Conservation (phyloP, 2,113 vertebrate species). For the Laticauda laticaudata region DNA sequence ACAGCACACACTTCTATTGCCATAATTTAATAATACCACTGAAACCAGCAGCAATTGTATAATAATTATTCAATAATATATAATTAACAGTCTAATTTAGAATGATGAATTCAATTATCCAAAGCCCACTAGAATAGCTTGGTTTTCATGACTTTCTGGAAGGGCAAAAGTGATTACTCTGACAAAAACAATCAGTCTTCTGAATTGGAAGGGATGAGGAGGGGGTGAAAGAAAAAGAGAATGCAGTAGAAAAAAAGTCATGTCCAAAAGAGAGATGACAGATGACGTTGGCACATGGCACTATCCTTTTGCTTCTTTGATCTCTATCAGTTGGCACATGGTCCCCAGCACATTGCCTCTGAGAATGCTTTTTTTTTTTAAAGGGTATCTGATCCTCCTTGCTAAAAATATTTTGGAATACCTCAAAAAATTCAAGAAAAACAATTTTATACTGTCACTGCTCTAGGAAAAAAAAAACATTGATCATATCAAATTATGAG, state of each 20-base stretch:
- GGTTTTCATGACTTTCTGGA: background rate
- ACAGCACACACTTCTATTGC: background rate
- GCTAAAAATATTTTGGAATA: background rate
- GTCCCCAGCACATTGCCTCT: background rate
- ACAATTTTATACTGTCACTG: slow-evolving; percentile 3
- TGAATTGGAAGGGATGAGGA: background rate
- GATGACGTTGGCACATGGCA: background rate
- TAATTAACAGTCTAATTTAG: background rate
- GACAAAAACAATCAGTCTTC: background rate
- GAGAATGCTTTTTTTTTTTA: background rate
- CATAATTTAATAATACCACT: background rate
- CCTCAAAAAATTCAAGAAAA: background rate
- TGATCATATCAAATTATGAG: slow-evolving; percentile 1
- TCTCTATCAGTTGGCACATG: background rate
- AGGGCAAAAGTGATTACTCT: background rate
- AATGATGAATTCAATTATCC: background rate
- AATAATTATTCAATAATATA: background rate
- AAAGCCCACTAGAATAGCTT: background rate
- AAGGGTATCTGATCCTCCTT: background rate
- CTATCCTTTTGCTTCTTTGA: background rate
- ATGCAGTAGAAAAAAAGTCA: background rate
- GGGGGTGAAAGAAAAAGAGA: background rate
- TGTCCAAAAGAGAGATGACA: background rate
- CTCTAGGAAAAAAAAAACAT: background rate
- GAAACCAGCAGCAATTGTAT: background rate